Base-by-base conservation (phyloP, 2,888 invertebrate species). In the Mycalesis mineus region DNA sequence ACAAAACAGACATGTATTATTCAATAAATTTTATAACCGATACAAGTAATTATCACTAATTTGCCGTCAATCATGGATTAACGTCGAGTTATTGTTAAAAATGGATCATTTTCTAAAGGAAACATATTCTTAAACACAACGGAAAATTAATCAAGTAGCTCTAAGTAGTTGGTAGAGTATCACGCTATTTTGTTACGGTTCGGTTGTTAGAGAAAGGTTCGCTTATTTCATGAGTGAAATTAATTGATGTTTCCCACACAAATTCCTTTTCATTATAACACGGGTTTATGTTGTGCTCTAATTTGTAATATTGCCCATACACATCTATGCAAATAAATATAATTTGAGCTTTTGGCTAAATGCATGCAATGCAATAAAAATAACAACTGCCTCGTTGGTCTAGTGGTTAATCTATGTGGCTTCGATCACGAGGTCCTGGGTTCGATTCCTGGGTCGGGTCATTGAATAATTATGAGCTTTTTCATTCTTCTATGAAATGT, bases 131-230 rank as follows among this genome's bases (percentile, higher is more conserved):
- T 52, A 54, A n/a, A 40, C 51, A 53, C 47, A 31, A 52, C 56
- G 55, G 57, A 42, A 57, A 49, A 60, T 53, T 45, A 57, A 55
- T 60, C 51, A 55, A 36, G 37, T 55, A 55, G 52, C 57, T 57
- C 53, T 40, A 17, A 60, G 54, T 52, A 44, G 17, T 44, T 29
- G 55, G 50, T 47, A 51, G 47, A 42, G 11, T 42, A 63, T 57
- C 63, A 63, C 63, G 61, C 63, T 47, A 63, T 55, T 53, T 57
- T 55, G 58, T 45, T 59, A 53, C 61, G 61, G 61, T 63, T 61
- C 63, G 63, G 55, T 61, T 55, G 61, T 47, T 57, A 61, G 63
- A 57, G 59, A 63, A 61, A 63, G 63, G 61, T 59, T 54, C 49
- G 61, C 45, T 56, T 54, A 59, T 61, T 55, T 57, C 61, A 59